Base-by-base conservation (phyloP, 2,888 invertebrate genomes). In the Platycnemis pennipes region DNA sequence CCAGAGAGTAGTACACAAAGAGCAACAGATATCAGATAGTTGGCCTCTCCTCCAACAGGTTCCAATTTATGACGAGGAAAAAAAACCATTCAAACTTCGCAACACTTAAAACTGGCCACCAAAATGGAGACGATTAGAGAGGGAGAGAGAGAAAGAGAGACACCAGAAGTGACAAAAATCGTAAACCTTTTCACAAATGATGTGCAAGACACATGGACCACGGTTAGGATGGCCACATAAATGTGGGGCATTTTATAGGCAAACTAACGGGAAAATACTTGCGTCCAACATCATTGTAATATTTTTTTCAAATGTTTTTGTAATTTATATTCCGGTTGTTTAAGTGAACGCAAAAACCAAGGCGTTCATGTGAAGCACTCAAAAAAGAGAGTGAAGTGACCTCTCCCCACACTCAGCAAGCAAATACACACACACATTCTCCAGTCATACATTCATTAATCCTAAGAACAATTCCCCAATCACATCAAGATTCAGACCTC, bases 1-100 rank as follows among this genome's bases (percentile, higher is more conserved):
- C 91, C 91, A 91, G 91, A 91, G 91, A 49, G 69, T 63, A 91
- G 91, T 91, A 91, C 91, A 91, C 91, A 91, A 91, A 91, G 91
- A 91, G 91, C 91, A 91, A 91, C 91, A 91, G 49, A 91, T 91
- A 91, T 91, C 91, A 91, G 91, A 91, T 91, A 63, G 91, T 69
- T 44, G 63, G 42, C 91, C 44, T 44, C 91, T 44, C 45, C 44
- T 44, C 56, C 37, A 56, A 89, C 56, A 91, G 63, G 91, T 63
- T 91, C 69, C 63, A 44, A 44, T 53, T 88, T 46, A 88, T n/a
- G 45, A 46, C 88, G 31, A 42, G 22, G 37, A 22, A 37, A 42
- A 89, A 89, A 46, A 89, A 91, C 91, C 91, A 91, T 63, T 56
- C 91, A 91, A 91, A 91, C 56, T 63, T 63, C 45, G 42, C 44